Base-by-base conservation (phyloP, 2,113 vertebrate genomes). In the Rhea pennata region DNA sequence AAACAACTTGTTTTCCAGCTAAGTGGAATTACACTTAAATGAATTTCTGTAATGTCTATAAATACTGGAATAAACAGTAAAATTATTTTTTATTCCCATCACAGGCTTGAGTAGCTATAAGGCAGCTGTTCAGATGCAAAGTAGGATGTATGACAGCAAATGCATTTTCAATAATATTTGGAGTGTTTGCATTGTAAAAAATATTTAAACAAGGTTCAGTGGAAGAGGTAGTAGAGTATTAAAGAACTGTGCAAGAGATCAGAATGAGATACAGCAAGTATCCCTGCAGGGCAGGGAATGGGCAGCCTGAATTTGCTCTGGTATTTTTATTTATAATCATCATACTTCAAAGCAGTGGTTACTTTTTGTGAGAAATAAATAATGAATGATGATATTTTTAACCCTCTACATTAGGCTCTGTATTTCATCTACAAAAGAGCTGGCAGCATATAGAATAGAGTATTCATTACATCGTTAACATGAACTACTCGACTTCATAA, bases 371-470 rank as follows among this genome's bases (percentile, higher is more conserved):
- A 93, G 80, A 54, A 91, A 77, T 95, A 94, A 95, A 93, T 97
- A 95, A 89, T 83, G 86, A 87, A 93, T 92, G 92, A 84, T 33
- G 79, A 75, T 95, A 95, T 92, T 96, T 93, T 96, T 95, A 96
- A 75, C 81, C 93, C 87, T 90, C 89, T 72, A 72, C 87, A 71
- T 73, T 65, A 92, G 59, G 15, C 71, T 85, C 81, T 36, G 71
- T 3, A 21, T 91, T 92, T 92, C 71, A 86, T 53, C 91, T 62
- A 3, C 36, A 12, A 88, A 80, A 84, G 51, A 26, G 17, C 80
- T 84, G 84, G 70, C 44, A 69, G 74, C 48, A 19, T 53, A 13
- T 81, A 46, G 85, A 90, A 33, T 21, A 27, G 42, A 69, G 24
- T 16, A 5, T 69, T 91, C 58, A 51, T 53, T 15, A 4, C 50